Percentiles rank a stretch among this genome's conserved stretches.
phyloP scores from a whole-genome alignment of 2,888 invertebrate genomes.

The Temnothorax ravouxi region DNA sequence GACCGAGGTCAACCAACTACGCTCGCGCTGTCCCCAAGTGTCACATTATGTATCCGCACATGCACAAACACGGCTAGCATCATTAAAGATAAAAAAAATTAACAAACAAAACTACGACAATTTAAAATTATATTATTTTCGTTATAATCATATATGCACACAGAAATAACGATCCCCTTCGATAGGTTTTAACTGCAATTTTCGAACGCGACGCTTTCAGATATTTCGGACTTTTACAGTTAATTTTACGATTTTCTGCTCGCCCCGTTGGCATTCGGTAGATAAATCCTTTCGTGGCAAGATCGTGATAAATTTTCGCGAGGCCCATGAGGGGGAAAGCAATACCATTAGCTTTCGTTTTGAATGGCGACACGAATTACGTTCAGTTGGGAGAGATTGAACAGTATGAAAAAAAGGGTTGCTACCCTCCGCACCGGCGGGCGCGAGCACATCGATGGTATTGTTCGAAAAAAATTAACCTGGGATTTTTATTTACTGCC shows the following conservation, averaged over 20 bases:
- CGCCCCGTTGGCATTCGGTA: not conserved
- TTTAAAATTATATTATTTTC: not conserved
- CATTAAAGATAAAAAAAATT: not conserved
- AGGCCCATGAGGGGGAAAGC: slow-evolving; percentile 46
- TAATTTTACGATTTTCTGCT: slow-evolving; percentile 34
- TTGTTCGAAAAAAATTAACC: slow-evolving; percentile 77
- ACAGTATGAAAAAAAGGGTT: slow-evolving; percentile 66
- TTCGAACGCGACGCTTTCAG: slow-evolving; percentile 58
- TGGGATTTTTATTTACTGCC: slow-evolving; percentile 75
- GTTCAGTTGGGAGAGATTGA: slow-evolving; percentile 65
- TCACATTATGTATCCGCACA: slow-evolving; percentile 24
- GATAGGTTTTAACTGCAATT: not conserved
- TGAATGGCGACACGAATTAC: slow-evolving; percentile 70
- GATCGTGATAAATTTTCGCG: slow-evolving; percentile 58
- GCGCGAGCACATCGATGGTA: slow-evolving; percentile 68
- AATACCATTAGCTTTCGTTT: slow-evolving; percentile 72
- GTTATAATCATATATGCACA: not conserved
- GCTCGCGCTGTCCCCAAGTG: slow-evolving; percentile 65
- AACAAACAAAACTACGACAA: slow-evolving; percentile 44
- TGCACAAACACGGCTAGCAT: not conserved
- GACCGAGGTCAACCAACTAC: slow-evolving; percentile 74
- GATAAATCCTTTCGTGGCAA: slow-evolving; percentile 52
- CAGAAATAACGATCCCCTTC: not conserved
- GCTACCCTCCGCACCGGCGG: slow-evolving; percentile 66
- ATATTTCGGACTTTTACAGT: slow-evolving; percentile 27